Evolutionary conservation across 2,888 invertebrate species (phyloP), one percentile per base, ranked within the genome.

Genomic region (Clivina fossor): DNA sequence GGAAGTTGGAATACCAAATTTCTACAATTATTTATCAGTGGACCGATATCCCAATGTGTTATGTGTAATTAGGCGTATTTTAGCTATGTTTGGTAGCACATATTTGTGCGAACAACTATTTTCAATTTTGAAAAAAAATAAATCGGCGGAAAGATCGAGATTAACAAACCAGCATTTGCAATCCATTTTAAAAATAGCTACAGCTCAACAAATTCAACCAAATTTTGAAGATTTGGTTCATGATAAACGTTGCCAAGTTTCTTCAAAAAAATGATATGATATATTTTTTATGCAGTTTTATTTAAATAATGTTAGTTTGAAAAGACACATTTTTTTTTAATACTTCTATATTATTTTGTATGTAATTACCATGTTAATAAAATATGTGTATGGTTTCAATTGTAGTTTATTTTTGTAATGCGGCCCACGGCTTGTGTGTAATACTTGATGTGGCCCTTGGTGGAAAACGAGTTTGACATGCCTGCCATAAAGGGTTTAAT

Each of bases 1-100:
- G 40, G 58, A 58, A 53, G 53, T 59, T 44, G 59, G 60, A 46
- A 57, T 60, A 47, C 57, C 59, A 47, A 41, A 60, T 28, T 59
- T 59, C 41, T 59, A 60, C 50, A 58, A 33, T 46, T 56, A 58
- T 58, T 58, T 58, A 46, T 48, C 48, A 43, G 35, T 18, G 18
- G 38, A 38, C 18, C 37, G 24, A 49, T 18, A 32, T 44, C 18
- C 19, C 46, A 44, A 44, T 44, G 13, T 44, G 5, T 49, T 43
- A 43, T 20, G 4, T 38, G 11, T 20, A 18, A 20, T 43, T 13
- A 9, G 13, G 2, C n/a, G n/a, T 9, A 43, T 43, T 20, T 20
- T 43, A 24, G 5, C 35, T 35, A 15, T 35, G 11, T 35, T n/a
- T 35, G 11, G 35, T 7, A 43, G 43, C 4, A 9, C 26, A n/a